These are phyloP conservation scores for Glaucopsyche alexis DNA, from an alignment of 2,888 invertebrate genomes.

Conservation along the genomic window DNA sequence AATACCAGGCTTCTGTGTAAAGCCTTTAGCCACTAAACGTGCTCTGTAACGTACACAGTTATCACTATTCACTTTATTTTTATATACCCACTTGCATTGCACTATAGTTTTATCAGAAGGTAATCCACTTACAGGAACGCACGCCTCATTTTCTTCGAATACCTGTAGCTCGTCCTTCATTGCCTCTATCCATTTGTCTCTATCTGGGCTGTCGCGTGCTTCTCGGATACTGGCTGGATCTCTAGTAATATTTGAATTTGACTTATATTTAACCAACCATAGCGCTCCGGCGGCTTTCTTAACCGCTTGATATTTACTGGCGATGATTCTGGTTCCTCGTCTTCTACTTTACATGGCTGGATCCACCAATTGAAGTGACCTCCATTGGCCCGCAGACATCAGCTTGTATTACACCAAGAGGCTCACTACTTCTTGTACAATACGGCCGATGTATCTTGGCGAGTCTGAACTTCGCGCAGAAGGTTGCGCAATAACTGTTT, in stretches of 20 bases:
- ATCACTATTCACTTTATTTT: conserved; percentile 24
- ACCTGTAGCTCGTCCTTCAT: conserved; percentile 10
- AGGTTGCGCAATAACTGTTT: no score
- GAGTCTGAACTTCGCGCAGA: no score
- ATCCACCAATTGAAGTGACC: conserved; percentile 34
- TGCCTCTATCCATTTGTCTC: conserved; percentile 14
- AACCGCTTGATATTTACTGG: background rate
- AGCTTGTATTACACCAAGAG: conserved; percentile 42
- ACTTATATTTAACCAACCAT: background rate
- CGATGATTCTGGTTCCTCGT: background rate
- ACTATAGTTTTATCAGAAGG: conserved; percentile 16
- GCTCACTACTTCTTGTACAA: background rate
- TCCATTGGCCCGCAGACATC: conserved; percentile 45
- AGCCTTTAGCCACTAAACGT: conserved; percentile 36
- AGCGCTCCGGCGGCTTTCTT: background rate
- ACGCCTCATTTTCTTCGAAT: conserved; percentile 23
- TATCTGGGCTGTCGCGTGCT: background rate
- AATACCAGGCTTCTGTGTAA: conserved; percentile 32
- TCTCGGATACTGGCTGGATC: background rate
- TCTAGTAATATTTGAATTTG: background rate
- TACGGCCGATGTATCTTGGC: no score
- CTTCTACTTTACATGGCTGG: background rate
- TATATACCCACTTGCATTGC: conserved; percentile 19
- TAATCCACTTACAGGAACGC: background rate
- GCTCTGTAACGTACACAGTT: conserved; percentile 35